Conservation (phyloP, 37 sponge, comb jelly and placozoan genomes). For the Axinella damicornis region DNA sequence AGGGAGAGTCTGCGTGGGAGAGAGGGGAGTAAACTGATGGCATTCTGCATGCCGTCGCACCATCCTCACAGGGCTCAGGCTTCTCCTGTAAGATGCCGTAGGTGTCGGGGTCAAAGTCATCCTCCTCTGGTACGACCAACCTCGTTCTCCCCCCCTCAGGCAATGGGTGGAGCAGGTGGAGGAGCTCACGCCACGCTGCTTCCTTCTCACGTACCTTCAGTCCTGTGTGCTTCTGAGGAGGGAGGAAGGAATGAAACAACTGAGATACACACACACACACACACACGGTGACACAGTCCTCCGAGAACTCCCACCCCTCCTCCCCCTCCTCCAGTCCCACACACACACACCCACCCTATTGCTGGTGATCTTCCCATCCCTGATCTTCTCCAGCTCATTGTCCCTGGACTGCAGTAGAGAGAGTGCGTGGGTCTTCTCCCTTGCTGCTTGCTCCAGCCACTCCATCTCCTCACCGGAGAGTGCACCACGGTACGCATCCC, state of each 20-base stretch:
- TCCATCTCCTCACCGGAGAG: constrained; percentile 64
- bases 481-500: constrained; percentile 61
- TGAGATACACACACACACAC: constrained; percentile 6
- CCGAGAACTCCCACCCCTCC: neutral
- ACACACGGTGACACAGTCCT: neutral
- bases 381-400: constrained; percentile 56
- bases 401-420: constrained; percentile 21
- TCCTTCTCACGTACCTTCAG: constrained; percentile 36
- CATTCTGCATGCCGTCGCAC: too few species aligned
- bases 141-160: neutral
- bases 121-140: constrained; percentile 21
- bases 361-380: constrained; percentile 28
- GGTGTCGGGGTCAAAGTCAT: constrained; percentile 70
- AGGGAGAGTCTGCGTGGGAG: constrained; percentile 39
- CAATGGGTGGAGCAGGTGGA: constrained; percentile 38
- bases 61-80: constrained; percentile 27
- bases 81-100: neutral
- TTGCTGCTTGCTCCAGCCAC: constrained; percentile 41
- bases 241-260: neutral
- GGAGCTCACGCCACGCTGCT: constrained; percentile 43
- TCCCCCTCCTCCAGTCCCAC: neutral
- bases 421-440: constrained; percentile 41
- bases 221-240: neutral
- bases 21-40: too few species aligned
- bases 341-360: neutral